Base-by-base conservation (phyloP, 2,113 vertebrate genomes). In the Sigmodon hispidus region DNA sequence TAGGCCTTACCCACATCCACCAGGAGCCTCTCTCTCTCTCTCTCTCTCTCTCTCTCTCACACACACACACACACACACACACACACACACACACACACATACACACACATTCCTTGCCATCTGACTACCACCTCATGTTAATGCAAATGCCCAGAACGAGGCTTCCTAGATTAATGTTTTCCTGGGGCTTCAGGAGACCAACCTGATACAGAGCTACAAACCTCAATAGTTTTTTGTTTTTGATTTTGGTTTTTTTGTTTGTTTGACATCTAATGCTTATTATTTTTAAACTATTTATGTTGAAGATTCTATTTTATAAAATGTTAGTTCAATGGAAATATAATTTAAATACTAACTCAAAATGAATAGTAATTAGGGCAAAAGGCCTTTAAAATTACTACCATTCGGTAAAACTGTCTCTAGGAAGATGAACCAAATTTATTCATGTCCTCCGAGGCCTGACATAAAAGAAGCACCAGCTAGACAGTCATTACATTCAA, bases 241-340 rank as follows among this genome's bases (percentile, higher is more conserved):
- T n/a, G n/a, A n/a, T n/a, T n/a, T n/a, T n/a, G n/a, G n/a, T n/a
- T n/a, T n/a, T n/a, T n/a, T n/a, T n/a, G n/a, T n/a, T n/a, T n/a
- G n/a, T n/a, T n/a, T 80, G 59, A 57, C n/a, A 73, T 77, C 12
- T 21, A 0, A 22, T 8, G 13, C 50, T 76, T 81, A 81, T 55
- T 34, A 63, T 80, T 89, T 94, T 57, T 61, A 94, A 89, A 65
- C 85, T 50, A 59, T 48, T 72, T 50, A 87, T 31, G 31, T 6
- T 50, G 43, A 93, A 80, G 26, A 69, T 87, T 61, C 61, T 79
- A 10, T 55, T 94, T 97, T 55, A 79, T 57, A 73, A 69, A 91
- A 91, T 89, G 26, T 63, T 87, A 63, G 17, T 87, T 94, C 76
- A 80, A 34, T 57, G 40, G 45, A 84, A 73, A 93, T 63, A 73